Evolutionary conservation across 2,797 vertebrate species (phyloP).

Genomic region (Odontamblyopus rebecca): DNA sequence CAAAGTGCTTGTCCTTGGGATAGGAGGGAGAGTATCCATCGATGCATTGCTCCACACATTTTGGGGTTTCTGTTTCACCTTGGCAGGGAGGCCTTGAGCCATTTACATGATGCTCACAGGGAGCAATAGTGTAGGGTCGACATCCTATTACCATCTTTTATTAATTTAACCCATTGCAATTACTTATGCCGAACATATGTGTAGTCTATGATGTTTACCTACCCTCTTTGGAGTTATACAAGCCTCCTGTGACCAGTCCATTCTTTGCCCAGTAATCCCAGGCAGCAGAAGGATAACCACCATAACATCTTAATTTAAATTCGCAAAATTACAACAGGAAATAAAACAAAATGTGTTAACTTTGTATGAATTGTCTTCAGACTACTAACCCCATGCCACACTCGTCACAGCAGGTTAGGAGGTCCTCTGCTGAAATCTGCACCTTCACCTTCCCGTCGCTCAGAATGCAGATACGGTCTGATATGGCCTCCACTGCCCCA

Average conservation of each 20-base stretch:
- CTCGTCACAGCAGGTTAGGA: conserved; percentile 87
- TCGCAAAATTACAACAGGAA: background rate
- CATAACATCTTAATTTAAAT: conserved; percentile 79
- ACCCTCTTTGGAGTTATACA: conserved; percentile 87
- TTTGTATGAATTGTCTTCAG: background rate
- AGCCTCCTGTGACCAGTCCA: conserved; percentile 90
- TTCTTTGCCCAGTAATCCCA: conserved; percentile 88
- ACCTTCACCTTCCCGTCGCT: conserved; percentile 78
- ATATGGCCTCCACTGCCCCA: conserved; percentile 89
- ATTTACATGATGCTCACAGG: conserved; percentile 92
- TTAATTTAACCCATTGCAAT: background rate
- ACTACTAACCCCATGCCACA: conserved; percentile 88
- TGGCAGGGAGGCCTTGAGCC: conserved; percentile 85
- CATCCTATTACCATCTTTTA: conserved; percentile 78
- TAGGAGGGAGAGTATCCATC: conserved; percentile 82
- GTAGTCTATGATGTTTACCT: conserved; percentile 38
- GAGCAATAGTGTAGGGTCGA: conserved; percentile 86
- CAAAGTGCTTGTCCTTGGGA: conserved; percentile 86
- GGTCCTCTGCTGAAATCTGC: conserved; percentile 91
- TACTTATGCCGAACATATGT: background rate
- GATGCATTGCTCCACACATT: conserved; percentile 78
- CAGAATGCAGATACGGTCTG: conserved; percentile 88
- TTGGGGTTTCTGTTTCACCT: conserved; percentile 81
- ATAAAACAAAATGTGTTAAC: background rate
- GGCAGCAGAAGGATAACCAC: conserved; percentile 82